Evolutionary conservation across 2,113 vertebrate genomes (phyloP).

Genomic region (Eolophus roseicapilla): DNA sequence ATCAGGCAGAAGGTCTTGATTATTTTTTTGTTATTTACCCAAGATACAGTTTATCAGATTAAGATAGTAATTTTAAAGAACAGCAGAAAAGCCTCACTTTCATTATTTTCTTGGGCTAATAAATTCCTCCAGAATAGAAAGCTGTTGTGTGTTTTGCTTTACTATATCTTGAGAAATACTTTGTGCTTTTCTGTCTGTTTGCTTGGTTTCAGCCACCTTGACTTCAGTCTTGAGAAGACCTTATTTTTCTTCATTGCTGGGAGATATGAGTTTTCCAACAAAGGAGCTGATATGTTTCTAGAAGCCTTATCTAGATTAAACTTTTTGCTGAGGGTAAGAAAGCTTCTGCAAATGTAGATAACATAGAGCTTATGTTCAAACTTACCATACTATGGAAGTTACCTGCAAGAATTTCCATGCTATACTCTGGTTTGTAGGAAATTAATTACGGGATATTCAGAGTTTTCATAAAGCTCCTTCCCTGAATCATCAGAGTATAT

Average conservation of each 20-base stretch:
- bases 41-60: background rate
- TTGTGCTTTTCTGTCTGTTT: background rate
- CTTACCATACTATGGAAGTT: background rate
- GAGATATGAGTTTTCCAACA: conserved; percentile 96
- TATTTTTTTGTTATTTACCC: background rate
- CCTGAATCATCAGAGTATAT: background rate
- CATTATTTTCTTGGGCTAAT: background rate
- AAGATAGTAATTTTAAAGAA: background rate
- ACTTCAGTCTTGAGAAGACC: conserved; percentile 94
- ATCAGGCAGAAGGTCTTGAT: background rate
- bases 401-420: background rate
- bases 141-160: background rate
- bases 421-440: background rate
- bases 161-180: background rate
- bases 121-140: background rate
- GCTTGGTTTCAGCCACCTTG: conserved; percentile 85
- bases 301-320: conserved; percentile 95
- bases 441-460: background rate
- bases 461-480: background rate
- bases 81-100: background rate
- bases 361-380: background rate
- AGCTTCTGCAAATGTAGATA: background rate
- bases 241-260: conserved; percentile 97
- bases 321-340: conserved; percentile 89
- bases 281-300: conserved; percentile 95